Evolutionary conservation across 2,888 invertebrate genomes (phyloP).

Genomic region (Netelia virgata): DNA sequence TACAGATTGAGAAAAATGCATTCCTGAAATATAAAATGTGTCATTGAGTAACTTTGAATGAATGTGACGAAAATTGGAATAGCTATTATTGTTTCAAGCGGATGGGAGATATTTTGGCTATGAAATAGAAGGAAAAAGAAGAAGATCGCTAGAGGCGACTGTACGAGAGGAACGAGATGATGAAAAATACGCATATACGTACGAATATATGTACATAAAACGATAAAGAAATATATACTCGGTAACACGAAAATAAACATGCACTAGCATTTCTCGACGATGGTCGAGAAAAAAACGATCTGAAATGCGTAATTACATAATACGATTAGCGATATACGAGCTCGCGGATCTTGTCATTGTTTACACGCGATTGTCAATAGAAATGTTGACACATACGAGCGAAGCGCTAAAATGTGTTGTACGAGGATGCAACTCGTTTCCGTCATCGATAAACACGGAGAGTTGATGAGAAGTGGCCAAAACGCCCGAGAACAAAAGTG

Average conservation of each 20-base stretch:
- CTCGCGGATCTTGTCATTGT: constrained; percentile 74
- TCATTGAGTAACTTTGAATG: neutral
- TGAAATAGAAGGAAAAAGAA: neutral
- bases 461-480: neutral
- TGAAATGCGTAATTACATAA: constrained; percentile 78
- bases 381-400: constrained; percentile 75
- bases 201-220: neutral
- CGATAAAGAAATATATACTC: neutral
- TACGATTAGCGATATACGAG: constrained; percentile 66
- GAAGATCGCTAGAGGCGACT: neutral
- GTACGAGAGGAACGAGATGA: neutral
- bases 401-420: constrained; percentile 49
- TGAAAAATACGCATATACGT: neutral
- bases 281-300: constrained; percentile 43
- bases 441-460: constrained; percentile 11
- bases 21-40: constrained; percentile 89
- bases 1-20: constrained; percentile 99
- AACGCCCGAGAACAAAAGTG: neutral
- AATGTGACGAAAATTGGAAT: neutral
- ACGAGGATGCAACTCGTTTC: constrained; percentile 28
- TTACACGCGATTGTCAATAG: constrained; percentile 80
- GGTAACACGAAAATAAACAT: constrained; percentile 36
- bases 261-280: constrained; percentile 17
- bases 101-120: neutral
- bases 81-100: constrained; percentile 37